These are phyloP conservation scores for Drosophila borborema DNA, from an alignment of 2,888 invertebrate species.

Conservation along the genomic window DNA sequence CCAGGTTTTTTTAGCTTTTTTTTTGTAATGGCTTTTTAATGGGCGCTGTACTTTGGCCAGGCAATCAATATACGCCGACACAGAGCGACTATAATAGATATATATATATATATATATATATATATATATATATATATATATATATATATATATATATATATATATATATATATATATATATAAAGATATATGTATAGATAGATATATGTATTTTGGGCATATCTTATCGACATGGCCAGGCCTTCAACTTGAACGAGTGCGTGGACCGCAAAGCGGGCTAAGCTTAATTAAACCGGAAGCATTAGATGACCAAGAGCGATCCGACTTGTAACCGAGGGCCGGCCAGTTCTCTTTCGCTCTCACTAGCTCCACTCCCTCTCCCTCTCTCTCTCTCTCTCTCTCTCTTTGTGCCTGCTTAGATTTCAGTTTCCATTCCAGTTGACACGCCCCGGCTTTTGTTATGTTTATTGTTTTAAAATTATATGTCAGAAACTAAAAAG, in stretches of 20 bases:
- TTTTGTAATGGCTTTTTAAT: constrained; percentile 77
- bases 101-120: constrained; percentile 1
- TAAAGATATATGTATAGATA: neutral
- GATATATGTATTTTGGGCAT: constrained; percentile 30
- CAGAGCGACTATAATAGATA: constrained; percentile 8
- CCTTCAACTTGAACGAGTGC: constrained; percentile 49
- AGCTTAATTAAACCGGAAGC: constrained; percentile 77
- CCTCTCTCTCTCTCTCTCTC: neutral
- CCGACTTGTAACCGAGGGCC: constrained; percentile 60
- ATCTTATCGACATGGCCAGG: constrained; percentile 50
- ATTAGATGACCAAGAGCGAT: constrained; percentile 61
- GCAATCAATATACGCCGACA: constrained; percentile 67
- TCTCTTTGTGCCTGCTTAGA: neutral
- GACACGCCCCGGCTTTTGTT: constrained; percentile 67
- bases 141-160: constrained; percentile 2
- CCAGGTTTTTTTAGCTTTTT: constrained; percentile 8
- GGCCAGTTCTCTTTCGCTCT: constrained; percentile 21
- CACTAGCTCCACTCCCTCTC: neutral
- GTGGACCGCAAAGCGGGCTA: constrained; percentile 41
- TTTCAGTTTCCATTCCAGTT: constrained; percentile 58
- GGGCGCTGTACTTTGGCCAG: constrained; percentile 67
- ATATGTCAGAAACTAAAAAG: constrained; percentile 44
- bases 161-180: constrained; percentile 1
- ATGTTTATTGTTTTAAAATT: constrained; percentile 69
- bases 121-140: neutral